Base-by-base conservation (phyloP, 2,888 invertebrate genomes). In the Keiferia lycopersicella region DNA sequence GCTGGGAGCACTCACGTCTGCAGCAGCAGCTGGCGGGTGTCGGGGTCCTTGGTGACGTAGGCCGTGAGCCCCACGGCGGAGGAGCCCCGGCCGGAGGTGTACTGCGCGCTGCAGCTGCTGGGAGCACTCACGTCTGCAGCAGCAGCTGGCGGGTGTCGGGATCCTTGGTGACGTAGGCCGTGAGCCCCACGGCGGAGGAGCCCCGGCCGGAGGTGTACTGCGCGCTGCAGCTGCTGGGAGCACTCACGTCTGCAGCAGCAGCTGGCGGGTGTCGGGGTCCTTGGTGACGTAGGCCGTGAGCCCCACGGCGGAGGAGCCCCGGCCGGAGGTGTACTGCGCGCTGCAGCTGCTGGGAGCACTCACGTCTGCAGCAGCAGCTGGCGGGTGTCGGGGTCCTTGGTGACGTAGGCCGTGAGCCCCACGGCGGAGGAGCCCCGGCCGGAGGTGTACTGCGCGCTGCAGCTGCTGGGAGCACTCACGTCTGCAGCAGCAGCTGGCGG, bases 171-270 rank as follows among this genome's bases (percentile, higher is more conserved):
- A 99, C 96, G 84, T 98, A 99, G 1, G 99, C 99, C 0, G 99
- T 99, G 70, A 99, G 93, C 68, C 99, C 99, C 0, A 99, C 99
- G 63, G 99, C 99, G 64, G 98, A 98, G 8, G 99, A 99, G 66
- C 99, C 99, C 77, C 98, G 97, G 41, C 99, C 99, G 2, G 98
- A 99, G 0, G 99, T 99, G 88, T 99, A 99, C 88, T 99, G 99
- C 30, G 98, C 98, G 61, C 99, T n/a, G n/a, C n/a, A n/a, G n/a
- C n/a, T n/a, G n/a, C n/a, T n/a, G n/a, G 94, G 1, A 99, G 99
- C n/a, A 99, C 96, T 72, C 99, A 93, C 80, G 96, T 96, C 85
- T 95, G 98, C 26, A 98, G 94, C 22, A 99, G 93, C 65, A 99
- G 91, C 86, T 99, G 99, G 68, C 98, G 98, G 0, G 99, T 99